A percentile compares a stretch with the other conserved stretches of the same genome.
Conservation (phyloP, 2,888 invertebrate species). For the Phengaris alcon region DNA sequence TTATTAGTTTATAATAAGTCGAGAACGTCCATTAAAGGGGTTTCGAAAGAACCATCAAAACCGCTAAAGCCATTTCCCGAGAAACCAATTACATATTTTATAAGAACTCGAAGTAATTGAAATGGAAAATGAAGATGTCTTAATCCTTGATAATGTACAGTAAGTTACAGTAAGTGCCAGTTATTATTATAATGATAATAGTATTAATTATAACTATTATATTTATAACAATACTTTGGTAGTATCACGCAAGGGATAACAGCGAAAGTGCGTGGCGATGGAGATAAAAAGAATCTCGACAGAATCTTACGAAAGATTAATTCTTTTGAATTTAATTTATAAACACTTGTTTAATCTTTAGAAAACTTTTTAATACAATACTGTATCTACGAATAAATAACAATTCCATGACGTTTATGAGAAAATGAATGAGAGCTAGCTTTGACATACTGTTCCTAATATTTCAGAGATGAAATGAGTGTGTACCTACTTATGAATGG, state of each 20-base stretch:
- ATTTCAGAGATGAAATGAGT: too few relatives aligned
- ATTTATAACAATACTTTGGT: not conserved
- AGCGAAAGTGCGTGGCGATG: conserved; percentile 9
- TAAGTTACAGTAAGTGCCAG: conserved; percentile 21
- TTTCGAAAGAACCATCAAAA: conserved; percentile 3
- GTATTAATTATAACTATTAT: conserved; percentile 7
- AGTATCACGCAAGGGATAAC: conserved; percentile 24
- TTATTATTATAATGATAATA: conserved; percentile 23
- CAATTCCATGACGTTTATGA: too few relatives aligned
- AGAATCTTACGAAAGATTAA: conserved; percentile 4
- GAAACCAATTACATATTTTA: conserved; percentile 7
- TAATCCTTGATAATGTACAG: not conserved
- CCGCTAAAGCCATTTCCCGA: not conserved
- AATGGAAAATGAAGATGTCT: not conserved
- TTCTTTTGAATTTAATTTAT: not conserved
- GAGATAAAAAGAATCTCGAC: conserved; percentile 5
- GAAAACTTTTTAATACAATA: too few relatives aligned
- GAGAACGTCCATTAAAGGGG: not conserved
- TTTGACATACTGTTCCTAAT: too few relatives aligned
- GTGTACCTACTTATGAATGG: too few relatives aligned
- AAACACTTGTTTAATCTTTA: too few relatives aligned
- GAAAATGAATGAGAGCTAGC: too few relatives aligned
- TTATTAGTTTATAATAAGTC: not conserved
- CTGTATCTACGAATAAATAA: too few relatives aligned
- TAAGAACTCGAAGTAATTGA: not conserved